Evolutionary conservation across 2,797 vertebrate species (phyloP).

Genomic region (Sciurus vulgaris): DNA sequence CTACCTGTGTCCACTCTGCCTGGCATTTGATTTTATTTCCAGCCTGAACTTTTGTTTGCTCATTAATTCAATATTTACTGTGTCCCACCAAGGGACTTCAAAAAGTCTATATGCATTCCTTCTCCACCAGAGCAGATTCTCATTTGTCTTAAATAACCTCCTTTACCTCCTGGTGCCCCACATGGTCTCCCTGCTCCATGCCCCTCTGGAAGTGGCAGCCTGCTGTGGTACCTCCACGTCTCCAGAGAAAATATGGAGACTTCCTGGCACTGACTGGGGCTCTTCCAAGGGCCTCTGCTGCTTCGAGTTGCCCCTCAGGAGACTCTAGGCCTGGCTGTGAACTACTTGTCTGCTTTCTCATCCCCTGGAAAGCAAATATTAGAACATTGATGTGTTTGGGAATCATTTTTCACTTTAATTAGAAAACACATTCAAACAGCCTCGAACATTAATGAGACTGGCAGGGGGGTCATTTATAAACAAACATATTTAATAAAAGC

Average conservation of each 20-base stretch:
- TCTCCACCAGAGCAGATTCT: background rate
- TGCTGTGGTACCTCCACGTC: background rate
- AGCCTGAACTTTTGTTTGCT: background rate
- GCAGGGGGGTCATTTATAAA: constrained; percentile 6
- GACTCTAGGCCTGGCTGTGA: background rate
- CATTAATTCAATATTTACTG: background rate
- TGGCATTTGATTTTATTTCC: background rate
- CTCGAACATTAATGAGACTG: constrained; percentile 29
- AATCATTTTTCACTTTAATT: constrained; percentile 65
- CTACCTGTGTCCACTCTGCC: background rate
- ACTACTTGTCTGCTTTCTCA: constrained; percentile 10
- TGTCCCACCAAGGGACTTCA: background rate
- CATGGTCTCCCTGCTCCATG: too few species aligned
- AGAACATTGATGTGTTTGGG: background rate
- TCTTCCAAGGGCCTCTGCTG: background rate
- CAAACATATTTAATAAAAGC: constrained; percentile 54
- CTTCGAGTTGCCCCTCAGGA: background rate
- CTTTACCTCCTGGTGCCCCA: background rate
- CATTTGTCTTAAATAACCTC: background rate
- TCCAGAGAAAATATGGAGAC: background rate
- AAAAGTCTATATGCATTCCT: background rate
- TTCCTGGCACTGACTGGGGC: background rate
- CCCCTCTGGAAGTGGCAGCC: background rate
- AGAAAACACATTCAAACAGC: constrained; percentile 57
- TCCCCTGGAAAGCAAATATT: constrained; percentile 36